These are phyloP conservation scores for Aphaenogaster rudis DNA, from an alignment of 1,140 invertebrate genomes.

Conservation along the genomic window DNA sequence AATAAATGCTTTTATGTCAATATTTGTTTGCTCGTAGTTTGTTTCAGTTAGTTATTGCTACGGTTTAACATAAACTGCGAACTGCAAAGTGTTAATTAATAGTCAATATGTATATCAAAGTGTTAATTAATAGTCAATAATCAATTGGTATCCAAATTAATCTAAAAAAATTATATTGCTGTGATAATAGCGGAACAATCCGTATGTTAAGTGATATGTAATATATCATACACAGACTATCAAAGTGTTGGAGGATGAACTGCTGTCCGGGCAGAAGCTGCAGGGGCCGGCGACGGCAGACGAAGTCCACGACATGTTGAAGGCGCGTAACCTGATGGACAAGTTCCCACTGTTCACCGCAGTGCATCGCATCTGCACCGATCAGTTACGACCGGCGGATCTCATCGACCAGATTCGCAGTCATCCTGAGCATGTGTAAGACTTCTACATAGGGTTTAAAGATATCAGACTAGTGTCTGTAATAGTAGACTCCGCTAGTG, in stretches of 20 bases:
- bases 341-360: conserved; percentile 93
- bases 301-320: conserved; percentile 92
- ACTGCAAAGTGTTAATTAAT: background rate
- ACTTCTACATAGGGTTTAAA: conserved; percentile 28
- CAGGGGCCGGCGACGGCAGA: conserved; percentile 95
- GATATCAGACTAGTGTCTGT: background rate
- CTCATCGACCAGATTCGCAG: conserved; percentile 91
- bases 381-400: conserved; percentile 89
- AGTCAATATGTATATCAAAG: no score
- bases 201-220: background rate
- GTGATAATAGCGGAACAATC: background rate
- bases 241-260: conserved; percentile 91
- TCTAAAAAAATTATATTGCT: background rate
- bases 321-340: conserved; percentile 88
- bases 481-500: background rate
- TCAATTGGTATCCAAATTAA: background rate
- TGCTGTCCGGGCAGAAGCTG: conserved; percentile 94
- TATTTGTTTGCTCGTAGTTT: no score
- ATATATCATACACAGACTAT: conserved; percentile 88
- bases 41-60: no score
- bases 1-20: no score
- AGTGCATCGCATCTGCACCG: conserved; percentile 92
- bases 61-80: no score
- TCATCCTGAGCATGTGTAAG: conserved; percentile 92
- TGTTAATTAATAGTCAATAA: no score